Conservation (phyloP, 1,140 invertebrate genomes). For the Neodiprion lecontei region DNA sequence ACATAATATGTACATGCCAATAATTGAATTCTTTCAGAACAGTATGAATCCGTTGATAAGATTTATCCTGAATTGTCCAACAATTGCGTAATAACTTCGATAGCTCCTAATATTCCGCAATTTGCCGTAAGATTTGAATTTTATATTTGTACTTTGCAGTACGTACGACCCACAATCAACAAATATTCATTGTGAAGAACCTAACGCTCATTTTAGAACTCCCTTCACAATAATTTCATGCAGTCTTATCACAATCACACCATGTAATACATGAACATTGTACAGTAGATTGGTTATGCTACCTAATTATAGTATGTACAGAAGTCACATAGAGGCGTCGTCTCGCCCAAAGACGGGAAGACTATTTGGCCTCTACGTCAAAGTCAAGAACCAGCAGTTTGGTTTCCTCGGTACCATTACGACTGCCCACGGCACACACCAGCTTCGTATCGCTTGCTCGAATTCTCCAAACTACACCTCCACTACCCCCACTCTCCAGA, state of each 20-base stretch:
- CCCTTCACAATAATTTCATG: conserved; percentile 28
- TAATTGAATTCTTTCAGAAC: background rate
- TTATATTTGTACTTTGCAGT: background rate
- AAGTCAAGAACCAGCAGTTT: conserved; percentile 98
- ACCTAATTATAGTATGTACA: conserved; percentile 59
- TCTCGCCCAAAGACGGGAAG: conserved; percentile 23
- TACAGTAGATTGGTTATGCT: conserved; percentile 56
- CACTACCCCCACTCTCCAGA: conserved; percentile 92
- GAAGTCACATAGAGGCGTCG: conserved; percentile 34
- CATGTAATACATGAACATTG: conserved; percentile 53
- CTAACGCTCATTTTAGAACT: background rate
- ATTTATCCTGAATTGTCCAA: background rate
- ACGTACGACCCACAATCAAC: background rate
- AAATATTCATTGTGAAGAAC: background rate
- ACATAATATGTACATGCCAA: background rate
- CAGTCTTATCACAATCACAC: conserved; percentile 61
- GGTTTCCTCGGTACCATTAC: conserved; percentile 98
- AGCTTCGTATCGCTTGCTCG: conserved; percentile 95
- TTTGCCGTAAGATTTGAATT: background rate
- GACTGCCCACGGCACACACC: conserved; percentile 96
- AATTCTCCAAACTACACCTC: conserved; percentile 98
- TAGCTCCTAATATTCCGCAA: background rate
- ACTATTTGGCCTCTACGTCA: conserved; percentile 76
- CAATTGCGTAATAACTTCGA: background rate
- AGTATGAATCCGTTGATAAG: background rate